A percentile compares a stretch with the other conserved stretches of the same genome.
These are phyloP conservation scores for Lepilemur septentrionalis DNA, from an alignment of 2,797 vertebrate genomes.

Conservation along the genomic window DNA sequence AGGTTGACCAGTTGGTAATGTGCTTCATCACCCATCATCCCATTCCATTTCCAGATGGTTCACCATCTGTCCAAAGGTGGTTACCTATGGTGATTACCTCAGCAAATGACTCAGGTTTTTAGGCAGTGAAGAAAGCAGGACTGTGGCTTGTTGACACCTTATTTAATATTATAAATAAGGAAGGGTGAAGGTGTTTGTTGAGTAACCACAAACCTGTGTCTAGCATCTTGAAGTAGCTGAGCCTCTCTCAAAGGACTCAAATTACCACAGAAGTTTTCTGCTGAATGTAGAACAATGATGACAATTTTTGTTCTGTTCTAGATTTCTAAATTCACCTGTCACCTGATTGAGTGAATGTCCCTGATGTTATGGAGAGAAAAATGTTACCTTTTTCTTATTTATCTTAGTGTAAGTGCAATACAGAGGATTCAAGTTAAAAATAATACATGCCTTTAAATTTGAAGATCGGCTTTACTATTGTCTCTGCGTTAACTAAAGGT, in stretches of 20 bases:
- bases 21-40: neutral
- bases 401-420: neutral
- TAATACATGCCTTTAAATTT: neutral
- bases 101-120: conserved; percentile 22
- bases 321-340: neutral
- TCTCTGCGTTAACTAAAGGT: neutral
- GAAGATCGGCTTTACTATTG: neutral
- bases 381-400: neutral
- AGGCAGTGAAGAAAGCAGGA: neutral
- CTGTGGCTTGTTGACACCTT: neutral
- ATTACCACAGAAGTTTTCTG: neutral
- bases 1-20: neutral
- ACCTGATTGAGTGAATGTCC: neutral
- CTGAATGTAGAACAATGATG: neutral
- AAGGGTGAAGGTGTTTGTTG: neutral
- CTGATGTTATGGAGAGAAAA: neutral
- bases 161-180: conserved; percentile 9
- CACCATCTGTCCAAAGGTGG: neutral
- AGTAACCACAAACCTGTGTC: neutral
- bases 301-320: neutral
- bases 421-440: conserved; percentile 23
- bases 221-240: neutral
- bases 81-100: neutral
- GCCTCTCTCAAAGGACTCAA: neutral
- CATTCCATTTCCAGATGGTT: neutral